Conservation (phyloP, 2,888 invertebrate genomes). For the Nephrotoma flavescens region DNA sequence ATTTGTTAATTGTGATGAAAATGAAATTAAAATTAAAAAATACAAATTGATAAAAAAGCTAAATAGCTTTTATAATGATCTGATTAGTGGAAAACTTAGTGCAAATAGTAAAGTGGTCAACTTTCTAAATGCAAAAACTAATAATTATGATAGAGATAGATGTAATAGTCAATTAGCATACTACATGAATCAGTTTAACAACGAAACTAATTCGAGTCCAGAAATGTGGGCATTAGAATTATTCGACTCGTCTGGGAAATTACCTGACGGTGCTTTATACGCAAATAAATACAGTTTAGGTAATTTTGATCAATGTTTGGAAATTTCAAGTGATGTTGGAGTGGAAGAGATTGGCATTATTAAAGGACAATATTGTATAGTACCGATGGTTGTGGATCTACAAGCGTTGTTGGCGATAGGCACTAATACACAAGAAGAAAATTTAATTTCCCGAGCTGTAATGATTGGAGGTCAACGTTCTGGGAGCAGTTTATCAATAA, state of each 20-base stretch:
- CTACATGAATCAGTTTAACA: background rate
- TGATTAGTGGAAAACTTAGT: background rate
- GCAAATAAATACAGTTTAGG: conserved; percentile 20
- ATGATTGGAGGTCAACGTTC: background rate
- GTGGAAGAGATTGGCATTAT: conserved; percentile 10
- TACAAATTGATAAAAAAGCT: background rate
- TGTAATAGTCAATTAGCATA: background rate
- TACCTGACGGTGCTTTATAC: conserved; percentile 19
- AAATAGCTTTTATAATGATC: background rate
- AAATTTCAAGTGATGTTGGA: conserved; percentile 7
- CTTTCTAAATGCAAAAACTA: background rate
- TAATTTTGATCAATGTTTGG: conserved; percentile 21
- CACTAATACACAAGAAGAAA: background rate
- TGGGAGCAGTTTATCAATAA: background rate
- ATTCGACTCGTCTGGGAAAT: conserved; percentile 22
- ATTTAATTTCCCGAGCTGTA: background rate
- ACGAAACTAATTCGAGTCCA: background rate
- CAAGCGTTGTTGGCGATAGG: background rate
- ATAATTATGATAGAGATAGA: background rate
- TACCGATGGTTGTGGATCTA: background rate
- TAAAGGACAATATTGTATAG: conserved; percentile 19
- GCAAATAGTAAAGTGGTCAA: background rate
- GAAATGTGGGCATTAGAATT: background rate
- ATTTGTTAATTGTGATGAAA: background rate
- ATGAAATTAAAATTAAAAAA: background rate